phyloP scores from a whole-genome alignment of 2,113 vertebrate genomes.

The Ciconia stormi region DNA sequence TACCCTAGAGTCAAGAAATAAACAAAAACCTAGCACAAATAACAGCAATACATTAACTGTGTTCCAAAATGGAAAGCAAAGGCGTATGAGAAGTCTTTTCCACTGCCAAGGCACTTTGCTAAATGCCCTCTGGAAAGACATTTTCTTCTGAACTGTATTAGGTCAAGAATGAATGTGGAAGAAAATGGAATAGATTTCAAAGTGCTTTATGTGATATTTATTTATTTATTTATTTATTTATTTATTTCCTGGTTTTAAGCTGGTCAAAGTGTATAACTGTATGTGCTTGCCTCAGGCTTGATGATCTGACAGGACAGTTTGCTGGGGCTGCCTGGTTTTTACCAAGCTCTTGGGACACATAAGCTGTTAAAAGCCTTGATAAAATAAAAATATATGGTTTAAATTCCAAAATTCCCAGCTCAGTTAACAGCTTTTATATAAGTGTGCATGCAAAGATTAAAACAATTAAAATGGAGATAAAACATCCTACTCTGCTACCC shows the following conservation, averaged over 20 bases:
- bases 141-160: background rate
- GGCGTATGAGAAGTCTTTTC: background rate
- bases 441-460: background rate
- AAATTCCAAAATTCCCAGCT: background rate
- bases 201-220: background rate
- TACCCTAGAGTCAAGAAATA: background rate
- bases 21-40: background rate
- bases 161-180: constrained; percentile 14
- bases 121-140: constrained; percentile 40
- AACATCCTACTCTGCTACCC: background rate
- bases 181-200: background rate
- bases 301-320: background rate
- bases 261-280: background rate
- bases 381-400: background rate
- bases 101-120: constrained; percentile 12
- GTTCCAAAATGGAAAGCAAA: constrained; percentile 25
- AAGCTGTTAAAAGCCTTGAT: background rate
- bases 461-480: background rate
- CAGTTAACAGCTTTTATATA: background rate
- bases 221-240: background rate
- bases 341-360: background rate
- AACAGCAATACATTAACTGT: background rate
- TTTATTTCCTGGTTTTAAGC: background rate
- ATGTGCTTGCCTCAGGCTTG: background rate
- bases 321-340: background rate